A percentile compares a stretch with the other conserved stretches of the same genome.
These are phyloP conservation scores for Rhagophthalmus giganteus DNA, from an alignment of 2,888 invertebrate genomes.

Conservation along the genomic window DNA sequence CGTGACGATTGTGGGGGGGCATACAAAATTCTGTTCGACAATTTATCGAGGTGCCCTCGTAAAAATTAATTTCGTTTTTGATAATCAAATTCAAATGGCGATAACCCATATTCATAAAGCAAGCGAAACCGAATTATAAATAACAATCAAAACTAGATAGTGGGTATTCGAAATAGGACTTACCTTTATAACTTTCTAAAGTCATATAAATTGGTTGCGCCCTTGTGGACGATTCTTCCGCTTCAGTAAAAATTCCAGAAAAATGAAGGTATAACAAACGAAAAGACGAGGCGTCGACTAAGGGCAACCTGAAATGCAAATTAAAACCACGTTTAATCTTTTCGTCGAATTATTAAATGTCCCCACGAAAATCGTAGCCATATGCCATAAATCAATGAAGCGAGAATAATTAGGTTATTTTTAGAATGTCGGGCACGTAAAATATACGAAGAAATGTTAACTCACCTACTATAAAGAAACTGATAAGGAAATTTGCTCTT, in stretches of 20 bases:
- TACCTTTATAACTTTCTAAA: conserved; percentile 92
- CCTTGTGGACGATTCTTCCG: conserved; percentile 75
- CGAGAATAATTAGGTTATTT: neutral
- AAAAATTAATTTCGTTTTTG: too few relatives aligned
- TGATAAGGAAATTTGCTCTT: neutral
- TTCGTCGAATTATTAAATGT: neutral
- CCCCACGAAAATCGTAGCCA: neutral
- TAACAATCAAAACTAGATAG: neutral
- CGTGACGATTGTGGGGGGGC: too few relatives aligned
- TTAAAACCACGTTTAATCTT: neutral
- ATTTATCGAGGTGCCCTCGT: too few relatives aligned
- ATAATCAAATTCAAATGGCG: neutral
- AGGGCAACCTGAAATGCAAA: conserved; percentile 6
- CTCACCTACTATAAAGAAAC: neutral
- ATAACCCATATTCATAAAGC: neutral
- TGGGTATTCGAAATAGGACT: conserved; percentile 52
- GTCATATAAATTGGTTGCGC: conserved; percentile 95
- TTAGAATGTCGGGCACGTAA: neutral
- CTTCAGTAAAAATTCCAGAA: conserved; percentile 27
- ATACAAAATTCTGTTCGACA: too few relatives aligned
- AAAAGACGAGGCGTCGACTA: conserved; percentile 4
- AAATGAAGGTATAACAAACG: conserved; percentile 3
- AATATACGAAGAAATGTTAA: neutral
- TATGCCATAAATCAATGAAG: too few relatives aligned
- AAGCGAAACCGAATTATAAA: neutral